Base-by-base conservation (phyloP, 2,113 vertebrate species). In the Progne subis region DNA sequence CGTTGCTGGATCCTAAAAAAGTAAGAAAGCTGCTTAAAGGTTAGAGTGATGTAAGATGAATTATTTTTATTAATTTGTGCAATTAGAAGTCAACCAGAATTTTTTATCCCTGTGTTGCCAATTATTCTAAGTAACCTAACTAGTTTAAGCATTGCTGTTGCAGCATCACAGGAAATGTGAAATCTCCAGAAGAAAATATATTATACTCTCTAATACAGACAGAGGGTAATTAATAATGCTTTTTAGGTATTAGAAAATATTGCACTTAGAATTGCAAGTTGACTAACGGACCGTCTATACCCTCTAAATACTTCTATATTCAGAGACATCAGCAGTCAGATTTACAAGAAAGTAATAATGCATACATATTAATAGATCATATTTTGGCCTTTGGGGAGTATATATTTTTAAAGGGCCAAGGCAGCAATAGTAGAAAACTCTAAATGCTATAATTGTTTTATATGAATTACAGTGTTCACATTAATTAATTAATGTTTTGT, bases 401-500 rank as follows among this genome's bases (percentile, higher is more conserved):
- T 97, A 98, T 97, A 97, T 98, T 98, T 97, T 97, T 94, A 98
- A 98, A 98, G 79, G 95, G 94, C 96, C 96, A 98, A 97, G 96
- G 83, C 97, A 98, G 97, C 97, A 97, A 94, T 94, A 97, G 95
- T 93, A 96, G 96, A 98, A 97, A 93, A 91, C 94, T 97, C 94
- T 97, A 97, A 98, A 98, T 96, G 96, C 94, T 92, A 12, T 98
- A 97, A 97, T 98, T 98, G 97, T 98, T 98, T 97, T 97, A 80
- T 96, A 95, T 98, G 94, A 97, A 97, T 98, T 97, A 98, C 79
- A 94, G 91, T 79, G 83, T 90, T 97, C 87, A 14, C 92, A 96
- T 96, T 98, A 98, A 98, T 98, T 97, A 98, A 96, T 95, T 69
- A 97, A 97, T 95, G 82, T 65, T 97, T 87, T 39, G 53, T 95